Evolutionary conservation across 1,140 invertebrate species (phyloP).

Genomic region (Macrosteles quadrilineatus): DNA sequence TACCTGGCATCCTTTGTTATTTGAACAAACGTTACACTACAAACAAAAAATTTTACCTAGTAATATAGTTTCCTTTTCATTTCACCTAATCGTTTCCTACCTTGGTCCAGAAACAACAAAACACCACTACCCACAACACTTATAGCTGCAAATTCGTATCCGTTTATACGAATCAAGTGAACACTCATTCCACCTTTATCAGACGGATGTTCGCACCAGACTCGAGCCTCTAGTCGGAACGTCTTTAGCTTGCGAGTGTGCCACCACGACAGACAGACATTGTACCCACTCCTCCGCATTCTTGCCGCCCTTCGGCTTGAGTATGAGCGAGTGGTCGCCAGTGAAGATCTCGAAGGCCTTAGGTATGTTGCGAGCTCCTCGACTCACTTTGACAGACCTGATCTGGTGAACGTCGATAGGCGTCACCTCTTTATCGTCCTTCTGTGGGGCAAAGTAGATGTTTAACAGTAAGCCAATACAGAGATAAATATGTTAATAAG

Average conservation of each 20-base stretch:
- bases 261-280: conserved; percentile 84
- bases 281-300: conserved; percentile 95
- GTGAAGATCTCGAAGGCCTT: conserved; percentile 97
- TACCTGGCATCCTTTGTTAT: no score
- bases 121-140: no score
- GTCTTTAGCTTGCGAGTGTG: conserved; percentile 68
- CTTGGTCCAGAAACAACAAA: no score
- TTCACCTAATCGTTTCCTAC: no score
- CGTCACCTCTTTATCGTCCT: conserved; percentile 52
- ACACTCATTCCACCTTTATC: neutral
- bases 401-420: conserved; percentile 88
- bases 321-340: conserved; percentile 84
- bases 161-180: neutral
- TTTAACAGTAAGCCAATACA: no score
- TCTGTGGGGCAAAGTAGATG: no score
- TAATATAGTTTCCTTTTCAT: no score
- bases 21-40: no score
- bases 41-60: no score
- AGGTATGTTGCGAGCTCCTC: conserved; percentile 84
- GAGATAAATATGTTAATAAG: no score
- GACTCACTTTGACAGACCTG: conserved; percentile 84
- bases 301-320: conserved; percentile 93
- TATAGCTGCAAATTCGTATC: no score
- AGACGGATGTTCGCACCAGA: conserved; percentile 42
- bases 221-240: conserved; percentile 43